Conservation (phyloP, 2,888 invertebrate species). For the Acanthosepion pharaonis region DNA sequence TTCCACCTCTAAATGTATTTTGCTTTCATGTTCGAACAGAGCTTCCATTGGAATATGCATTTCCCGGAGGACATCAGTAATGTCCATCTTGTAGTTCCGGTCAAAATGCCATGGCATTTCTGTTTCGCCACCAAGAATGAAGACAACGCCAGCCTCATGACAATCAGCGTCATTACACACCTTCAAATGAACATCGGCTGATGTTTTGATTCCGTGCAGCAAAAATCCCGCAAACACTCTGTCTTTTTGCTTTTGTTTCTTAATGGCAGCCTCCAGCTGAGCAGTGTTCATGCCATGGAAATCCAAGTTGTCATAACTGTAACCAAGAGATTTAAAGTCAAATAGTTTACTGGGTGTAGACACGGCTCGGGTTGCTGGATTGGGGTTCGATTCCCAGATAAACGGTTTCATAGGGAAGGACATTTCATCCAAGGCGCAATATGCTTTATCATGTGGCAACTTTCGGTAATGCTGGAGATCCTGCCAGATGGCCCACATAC, state of each 20-base stretch:
- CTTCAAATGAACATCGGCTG: constrained; percentile 49
- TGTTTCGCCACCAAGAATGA: constrained; percentile 49
- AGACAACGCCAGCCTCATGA: constrained; percentile 49
- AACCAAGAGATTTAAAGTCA: constrained; percentile 48
- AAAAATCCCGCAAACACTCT: constrained; percentile 51
- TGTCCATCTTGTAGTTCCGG: constrained; percentile 54
- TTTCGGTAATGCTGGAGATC: constrained; percentile 48
- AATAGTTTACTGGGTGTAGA: constrained; percentile 46
- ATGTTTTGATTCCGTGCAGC: constrained; percentile 50
- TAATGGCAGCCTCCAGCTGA: constrained; percentile 48
- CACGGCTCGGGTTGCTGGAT: constrained; percentile 18
- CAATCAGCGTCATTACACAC: constrained; percentile 48
- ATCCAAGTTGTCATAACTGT: constrained; percentile 50
- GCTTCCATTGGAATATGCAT: constrained; percentile 51
- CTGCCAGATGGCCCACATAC: constrained; percentile 50
- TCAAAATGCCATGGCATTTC: constrained; percentile 58
- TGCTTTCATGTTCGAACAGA: constrained; percentile 50
- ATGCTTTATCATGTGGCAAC: constrained; percentile 48
- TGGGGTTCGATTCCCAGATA: constrained; percentile 47
- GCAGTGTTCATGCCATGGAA: constrained; percentile 49
- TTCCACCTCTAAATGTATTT: constrained; percentile 48
- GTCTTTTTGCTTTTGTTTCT: constrained; percentile 44
- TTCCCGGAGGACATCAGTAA: constrained; percentile 52
- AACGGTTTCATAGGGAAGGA: constrained; percentile 48
- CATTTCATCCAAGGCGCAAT: constrained; percentile 49